A percentile compares a stretch with the other conserved stretches of the same genome.
Evolutionary conservation across 2,113 vertebrate species (phyloP).

Genomic region (Peucedramus taeniatus): DNA sequence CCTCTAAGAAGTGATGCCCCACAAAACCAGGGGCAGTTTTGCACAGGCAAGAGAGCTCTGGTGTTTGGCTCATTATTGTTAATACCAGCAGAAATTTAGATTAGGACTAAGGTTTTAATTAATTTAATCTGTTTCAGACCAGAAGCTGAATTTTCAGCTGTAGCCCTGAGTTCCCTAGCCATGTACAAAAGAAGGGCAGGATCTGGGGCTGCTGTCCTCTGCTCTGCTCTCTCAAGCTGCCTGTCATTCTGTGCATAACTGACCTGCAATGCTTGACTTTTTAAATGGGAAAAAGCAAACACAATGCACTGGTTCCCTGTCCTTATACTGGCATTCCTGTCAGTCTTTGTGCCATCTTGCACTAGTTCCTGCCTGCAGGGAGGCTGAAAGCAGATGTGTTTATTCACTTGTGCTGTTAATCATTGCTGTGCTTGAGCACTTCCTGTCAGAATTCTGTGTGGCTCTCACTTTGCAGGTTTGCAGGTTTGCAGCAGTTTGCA

Average conservation of each 20-base stretch:
- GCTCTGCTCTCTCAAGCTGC: not conserved
- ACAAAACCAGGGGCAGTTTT: rapidly evolving
- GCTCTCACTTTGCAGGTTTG: not conserved
- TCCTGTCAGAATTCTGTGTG: not conserved
- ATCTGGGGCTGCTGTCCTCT: not conserved
- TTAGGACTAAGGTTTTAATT: not conserved
- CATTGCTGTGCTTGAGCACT: rapidly evolving
- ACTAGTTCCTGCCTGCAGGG: not conserved
- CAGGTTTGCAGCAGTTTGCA: not conserved
- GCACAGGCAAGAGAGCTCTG: not conserved
- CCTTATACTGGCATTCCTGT: not conserved
- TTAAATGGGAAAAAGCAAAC: not conserved
- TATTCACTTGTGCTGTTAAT: not conserved
- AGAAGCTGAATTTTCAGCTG: not conserved
- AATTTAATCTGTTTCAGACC: not conserved
- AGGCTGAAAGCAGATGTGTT: not conserved
- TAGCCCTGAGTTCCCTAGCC: not conserved
- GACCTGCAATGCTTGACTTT: not conserved
- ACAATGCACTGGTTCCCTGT: not conserved
- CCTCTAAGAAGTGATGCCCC: not conserved
- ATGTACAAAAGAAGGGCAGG: not conserved
- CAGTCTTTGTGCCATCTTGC: not conserved
- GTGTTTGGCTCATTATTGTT: not conserved
- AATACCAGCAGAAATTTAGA: not conserved
- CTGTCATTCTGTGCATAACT: not conserved